Conservation (phyloP, 2,888 invertebrate species). For the Ophion ventricosus region DNA sequence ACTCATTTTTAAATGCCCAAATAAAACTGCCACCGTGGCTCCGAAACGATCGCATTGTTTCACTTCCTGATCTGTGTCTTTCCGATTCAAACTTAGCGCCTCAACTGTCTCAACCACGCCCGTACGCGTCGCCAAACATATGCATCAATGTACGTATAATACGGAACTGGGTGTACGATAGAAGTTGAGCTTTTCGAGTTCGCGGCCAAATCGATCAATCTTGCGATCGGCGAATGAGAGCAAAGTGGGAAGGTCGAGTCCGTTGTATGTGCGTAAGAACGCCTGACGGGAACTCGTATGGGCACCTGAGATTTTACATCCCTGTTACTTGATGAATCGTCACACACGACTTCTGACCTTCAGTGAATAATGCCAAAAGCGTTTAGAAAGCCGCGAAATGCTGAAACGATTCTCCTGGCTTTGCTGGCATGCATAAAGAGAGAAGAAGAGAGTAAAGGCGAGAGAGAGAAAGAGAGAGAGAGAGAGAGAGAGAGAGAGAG, state of each 20-base stretch:
- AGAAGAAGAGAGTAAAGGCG: conserved; percentile 32
- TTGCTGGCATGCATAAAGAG: conserved; percentile 19
- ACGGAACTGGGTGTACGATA: background rate
- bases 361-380: conserved; percentile 59
- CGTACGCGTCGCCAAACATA: background rate
- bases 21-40: conserved; percentile 15
- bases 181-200: conserved; percentile 46
- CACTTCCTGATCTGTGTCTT: conserved; percentile 8
- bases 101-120: background rate
- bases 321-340: conserved; percentile 57
- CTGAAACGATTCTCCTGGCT: conserved; percentile 48
- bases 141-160: background rate
- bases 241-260: conserved; percentile 58
- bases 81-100: background rate
- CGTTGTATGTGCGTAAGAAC: conserved; percentile 34
- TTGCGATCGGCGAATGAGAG: conserved; percentile 48
- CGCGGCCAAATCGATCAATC: conserved; percentile 65
- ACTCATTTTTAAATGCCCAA: background rate
- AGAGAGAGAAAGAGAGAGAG: conserved; percentile 34
- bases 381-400: conserved; percentile 47
- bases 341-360: conserved; percentile 60
- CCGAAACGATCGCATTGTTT: conserved; percentile 15
- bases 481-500: conserved; percentile 22
- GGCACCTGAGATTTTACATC: conserved; percentile 47
- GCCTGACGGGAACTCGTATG: conserved; percentile 21